Evolutionary conservation across 2,888 invertebrate species (phyloP), one percentile per base, ranked within the genome.

Genomic region (Oscheius sp.): DNA sequence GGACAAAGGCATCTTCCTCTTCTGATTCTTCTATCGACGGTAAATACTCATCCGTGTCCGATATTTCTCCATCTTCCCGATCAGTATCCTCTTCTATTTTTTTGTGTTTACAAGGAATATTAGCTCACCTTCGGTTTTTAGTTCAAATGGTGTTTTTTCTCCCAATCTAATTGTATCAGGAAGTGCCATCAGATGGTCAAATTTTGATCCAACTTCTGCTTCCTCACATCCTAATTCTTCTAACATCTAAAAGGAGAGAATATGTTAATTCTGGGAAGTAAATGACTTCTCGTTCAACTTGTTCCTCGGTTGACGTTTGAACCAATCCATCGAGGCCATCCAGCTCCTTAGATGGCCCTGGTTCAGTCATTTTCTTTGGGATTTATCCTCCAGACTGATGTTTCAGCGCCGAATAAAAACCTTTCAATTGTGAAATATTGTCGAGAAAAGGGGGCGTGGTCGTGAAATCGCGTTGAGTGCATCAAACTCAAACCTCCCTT

Each of bases 91-190:
- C 18, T 12, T 21, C 45, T 18, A 16, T 49, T 49, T 49, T 18
- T 7, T n/a, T 58, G 2, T 58, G 12, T 29, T 25, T 29, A 25
- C 27, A 13, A 27, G 1, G 9, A 27, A 58, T 58, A 2, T n/a
- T 29, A n/a, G 6, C 27, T 45, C 23, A 21, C 35, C 52, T 25
- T 69, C 56, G n/a, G 21, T 1, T 41, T 69, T 69, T 49, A 70
- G 21, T 45, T 74, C 70, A 25, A 69, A 70, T 13, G 69, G 74
- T 25, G 61, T 74, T 59, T 75, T 66, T 43, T 72, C 58, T 41
- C 75, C 68, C 13, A 75, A 55, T 27, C 73, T 45, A 69, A 73
- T 69, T 0, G 59, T 29, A 16, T 73, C 73, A 12, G 73, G 52
- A 2, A 73, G 23, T 18, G 27, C 63, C 68, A 72, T 63, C 41